These are phyloP conservation scores for Bubalus kerabau DNA, from an alignment of 2,113 vertebrate genomes.

Conservation along the genomic window DNA sequence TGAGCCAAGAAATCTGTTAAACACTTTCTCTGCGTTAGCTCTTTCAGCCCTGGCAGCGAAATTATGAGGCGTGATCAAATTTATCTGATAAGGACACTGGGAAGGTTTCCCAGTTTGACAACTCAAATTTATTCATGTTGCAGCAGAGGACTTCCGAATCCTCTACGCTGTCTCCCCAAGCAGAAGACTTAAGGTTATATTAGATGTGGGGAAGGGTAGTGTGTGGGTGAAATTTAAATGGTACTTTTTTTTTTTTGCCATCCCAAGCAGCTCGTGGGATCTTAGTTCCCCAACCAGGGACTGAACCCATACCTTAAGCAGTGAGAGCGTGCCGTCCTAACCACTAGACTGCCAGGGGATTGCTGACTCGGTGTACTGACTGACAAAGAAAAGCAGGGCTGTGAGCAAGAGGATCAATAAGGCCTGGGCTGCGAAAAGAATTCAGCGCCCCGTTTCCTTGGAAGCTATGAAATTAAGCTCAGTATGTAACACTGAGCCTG, in stretches of 20 bases:
- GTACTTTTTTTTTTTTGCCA: not conserved
- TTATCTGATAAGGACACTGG: not conserved
- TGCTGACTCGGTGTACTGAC: not conserved
- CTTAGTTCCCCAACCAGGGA: not conserved
- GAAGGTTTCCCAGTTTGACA: not conserved
- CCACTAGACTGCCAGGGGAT: not conserved
- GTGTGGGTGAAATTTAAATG: not conserved
- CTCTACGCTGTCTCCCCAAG: not conserved
- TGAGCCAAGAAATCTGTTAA: not conserved
- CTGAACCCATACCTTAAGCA: not conserved
- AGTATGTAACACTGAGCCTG: not conserved
- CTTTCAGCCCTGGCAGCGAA: not conserved
- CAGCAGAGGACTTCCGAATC: not conserved
- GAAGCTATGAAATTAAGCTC: not conserved
- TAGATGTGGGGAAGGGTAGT: not conserved
- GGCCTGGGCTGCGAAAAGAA: not conserved
- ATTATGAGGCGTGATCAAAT: not conserved
- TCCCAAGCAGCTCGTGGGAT: not conserved
- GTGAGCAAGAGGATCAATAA: not conserved
- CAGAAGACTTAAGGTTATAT: not conserved
- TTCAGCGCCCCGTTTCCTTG: not conserved
- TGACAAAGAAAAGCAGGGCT: not conserved
- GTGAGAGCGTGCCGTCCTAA: not conserved
- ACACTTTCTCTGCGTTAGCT: not conserved
- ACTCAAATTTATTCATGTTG: not conserved